A percentile compares a stretch with the other conserved stretches of the same genome.
phyloP scores from a whole-genome alignment of 2,797 vertebrate species.

The Taeniopygia guttata region DNA sequence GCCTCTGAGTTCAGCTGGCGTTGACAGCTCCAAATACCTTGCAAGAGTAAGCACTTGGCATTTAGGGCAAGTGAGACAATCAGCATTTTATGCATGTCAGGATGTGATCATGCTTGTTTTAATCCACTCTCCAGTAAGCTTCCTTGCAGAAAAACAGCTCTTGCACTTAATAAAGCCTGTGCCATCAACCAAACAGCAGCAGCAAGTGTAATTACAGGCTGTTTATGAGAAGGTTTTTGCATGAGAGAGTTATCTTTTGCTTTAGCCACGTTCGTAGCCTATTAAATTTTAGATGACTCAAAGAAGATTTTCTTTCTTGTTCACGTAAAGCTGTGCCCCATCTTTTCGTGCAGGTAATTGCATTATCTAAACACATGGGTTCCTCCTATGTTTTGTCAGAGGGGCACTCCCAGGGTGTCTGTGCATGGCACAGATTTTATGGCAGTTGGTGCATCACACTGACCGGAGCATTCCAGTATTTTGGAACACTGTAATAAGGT shows the following conservation, averaged over 20 bases:
- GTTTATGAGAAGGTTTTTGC: neutral
- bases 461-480: neutral
- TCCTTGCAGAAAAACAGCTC: slow-evolving; percentile 28
- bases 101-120: slow-evolving; percentile 45
- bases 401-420: neutral
- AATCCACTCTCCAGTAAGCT: neutral
- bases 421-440: neutral
- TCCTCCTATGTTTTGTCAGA: neutral
- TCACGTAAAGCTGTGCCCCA: neutral
- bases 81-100: slow-evolving; percentile 53
- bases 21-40: slow-evolving; percentile 42
- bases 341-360: neutral
- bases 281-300: neutral
- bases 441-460: accelerated
- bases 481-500: neutral
- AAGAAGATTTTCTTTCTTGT: neutral
- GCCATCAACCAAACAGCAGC: neutral
- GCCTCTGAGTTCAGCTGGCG: neutral
- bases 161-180: slow-evolving; percentile 5
- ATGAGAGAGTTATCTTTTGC: neutral
- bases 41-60: slow-evolving; percentile 37
- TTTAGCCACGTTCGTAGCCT: neutral
- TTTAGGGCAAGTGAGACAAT: slow-evolving; percentile 17
- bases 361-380: neutral
- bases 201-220: slow-evolving; percentile 11